phyloP scores from a whole-genome alignment of 2,888 invertebrate species.

The Hyposoter dolosus region DNA sequence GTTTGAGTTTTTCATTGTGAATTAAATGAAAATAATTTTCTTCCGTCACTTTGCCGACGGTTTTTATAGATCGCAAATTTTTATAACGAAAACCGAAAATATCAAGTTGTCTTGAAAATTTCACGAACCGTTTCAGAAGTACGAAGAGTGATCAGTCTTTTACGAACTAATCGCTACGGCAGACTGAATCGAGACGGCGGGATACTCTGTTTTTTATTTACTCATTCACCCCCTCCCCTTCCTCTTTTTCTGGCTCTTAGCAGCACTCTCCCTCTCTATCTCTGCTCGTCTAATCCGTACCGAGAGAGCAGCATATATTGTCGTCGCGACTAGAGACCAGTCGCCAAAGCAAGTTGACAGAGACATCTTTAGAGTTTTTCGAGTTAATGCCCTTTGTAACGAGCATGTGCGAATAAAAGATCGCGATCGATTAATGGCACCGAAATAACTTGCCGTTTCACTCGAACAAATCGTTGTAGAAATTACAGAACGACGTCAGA shows the following conservation, averaged over 20 bases:
- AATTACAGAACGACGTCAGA: not conserved
- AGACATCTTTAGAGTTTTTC: slow-evolving; percentile 63
- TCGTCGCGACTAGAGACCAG: slow-evolving; percentile 79
- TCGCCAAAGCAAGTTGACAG: slow-evolving; percentile 56
- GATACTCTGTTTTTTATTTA: slow-evolving; percentile 83
- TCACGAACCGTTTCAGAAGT: not conserved
- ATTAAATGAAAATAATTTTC: not conserved
- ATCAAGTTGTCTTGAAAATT: not conserved
- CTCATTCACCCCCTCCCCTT: slow-evolving; percentile 75
- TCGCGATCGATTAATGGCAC: not conserved
- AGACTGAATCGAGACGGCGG: slow-evolving; percentile 80
- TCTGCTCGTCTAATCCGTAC: slow-evolving; percentile 78
- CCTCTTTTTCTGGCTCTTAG: slow-evolving; percentile 67
- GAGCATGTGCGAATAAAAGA: not conserved
- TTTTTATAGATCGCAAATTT: too few relatives aligned
- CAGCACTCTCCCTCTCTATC: slow-evolving; percentile 71
- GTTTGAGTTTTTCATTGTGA: not conserved
- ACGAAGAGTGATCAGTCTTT: slow-evolving; percentile 36
- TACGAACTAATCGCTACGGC: slow-evolving; percentile 67
- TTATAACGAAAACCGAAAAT: not conserved
- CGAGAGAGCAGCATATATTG: slow-evolving; percentile 74
- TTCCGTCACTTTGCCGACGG: not conserved
- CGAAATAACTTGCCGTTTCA: not conserved
- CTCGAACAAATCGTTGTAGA: not conserved
- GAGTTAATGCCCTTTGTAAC: not conserved